Percentiles rank a stretch among this genome's conserved stretches.
Conservation (phyloP, 2,797 vertebrate species). For the Enteromius afrohamiltoni region DNA sequence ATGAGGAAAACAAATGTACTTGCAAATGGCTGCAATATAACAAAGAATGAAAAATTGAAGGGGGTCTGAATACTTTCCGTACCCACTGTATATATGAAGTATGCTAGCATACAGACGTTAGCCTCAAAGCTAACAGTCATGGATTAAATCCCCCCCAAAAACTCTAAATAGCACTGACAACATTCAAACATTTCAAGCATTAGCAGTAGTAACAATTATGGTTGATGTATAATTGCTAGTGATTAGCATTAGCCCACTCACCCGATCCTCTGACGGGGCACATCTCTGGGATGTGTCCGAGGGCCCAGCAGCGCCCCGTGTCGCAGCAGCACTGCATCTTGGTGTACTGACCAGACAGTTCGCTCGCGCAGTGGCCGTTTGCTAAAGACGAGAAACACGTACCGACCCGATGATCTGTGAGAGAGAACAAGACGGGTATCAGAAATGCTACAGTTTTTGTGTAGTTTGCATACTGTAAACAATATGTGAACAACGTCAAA, state of each 20-base stretch:
- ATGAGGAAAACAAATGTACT: too few relatives aligned
- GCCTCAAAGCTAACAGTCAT: background rate
- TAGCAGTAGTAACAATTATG: background rate
- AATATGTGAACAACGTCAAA: background rate
- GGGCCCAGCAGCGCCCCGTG: constrained; percentile 92
- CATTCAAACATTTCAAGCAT: background rate
- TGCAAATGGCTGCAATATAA: too few relatives aligned
- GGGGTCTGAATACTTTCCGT: too few relatives aligned
- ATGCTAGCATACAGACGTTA: background rate
- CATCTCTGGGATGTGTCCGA: constrained; percentile 90
- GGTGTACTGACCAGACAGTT: constrained; percentile 87
- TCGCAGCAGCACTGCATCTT: constrained; percentile 97
- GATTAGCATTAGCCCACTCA: constrained; percentile 68
- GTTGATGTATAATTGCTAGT: background rate
- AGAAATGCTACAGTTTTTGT: background rate
- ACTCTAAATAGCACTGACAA: background rate
- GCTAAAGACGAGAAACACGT: constrained; percentile 91
- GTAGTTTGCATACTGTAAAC: background rate
- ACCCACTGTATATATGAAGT: background rate
- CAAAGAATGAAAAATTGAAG: too few relatives aligned
- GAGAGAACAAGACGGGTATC: background rate
- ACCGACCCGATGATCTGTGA: constrained; percentile 90
- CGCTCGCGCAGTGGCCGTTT: constrained; percentile 89
- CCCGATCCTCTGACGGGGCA: constrained; percentile 93
- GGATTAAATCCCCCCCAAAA: too few relatives aligned